Percentiles rank a stretch among this genome's conserved stretches.
phyloP scores from a whole-genome alignment of 2,797 vertebrate genomes.

The Anguilla obscura region DNA sequence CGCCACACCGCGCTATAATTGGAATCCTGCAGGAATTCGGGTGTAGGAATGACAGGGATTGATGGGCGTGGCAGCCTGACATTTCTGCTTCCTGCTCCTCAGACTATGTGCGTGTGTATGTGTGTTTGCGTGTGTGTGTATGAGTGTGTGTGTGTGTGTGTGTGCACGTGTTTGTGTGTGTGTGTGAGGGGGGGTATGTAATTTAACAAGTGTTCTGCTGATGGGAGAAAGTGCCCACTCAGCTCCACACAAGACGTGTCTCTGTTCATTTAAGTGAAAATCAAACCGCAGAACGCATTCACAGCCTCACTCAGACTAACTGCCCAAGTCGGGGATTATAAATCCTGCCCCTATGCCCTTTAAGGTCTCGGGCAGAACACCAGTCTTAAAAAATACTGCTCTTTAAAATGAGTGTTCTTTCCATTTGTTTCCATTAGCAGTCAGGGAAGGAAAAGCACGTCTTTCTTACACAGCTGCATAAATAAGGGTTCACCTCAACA shows the following conservation, averaged over 20 bases:
- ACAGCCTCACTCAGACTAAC: slow-evolving; percentile 31
- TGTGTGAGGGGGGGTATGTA: background rate
- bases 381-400: slow-evolving; percentile 19
- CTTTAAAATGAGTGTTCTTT: slow-evolving; percentile 59
- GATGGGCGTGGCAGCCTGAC: slow-evolving; percentile 45
- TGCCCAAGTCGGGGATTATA: slow-evolving; percentile 17
- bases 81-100: slow-evolving; percentile 34
- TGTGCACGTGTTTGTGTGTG: background rate
- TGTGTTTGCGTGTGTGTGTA: background rate
- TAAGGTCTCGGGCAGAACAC: slow-evolving; percentile 28
- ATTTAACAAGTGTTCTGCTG: slow-evolving; percentile 38
- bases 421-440: slow-evolving; percentile 51
- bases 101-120: background rate
- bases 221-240: slow-evolving; percentile 38
- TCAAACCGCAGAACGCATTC: background rate
- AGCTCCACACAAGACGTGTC: slow-evolving; percentile 29
- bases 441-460: slow-evolving; percentile 54
- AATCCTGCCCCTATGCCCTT: slow-evolving; percentile 10
- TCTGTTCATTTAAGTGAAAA: slow-evolving; percentile 28
- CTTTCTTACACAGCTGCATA: slow-evolving; percentile 30
- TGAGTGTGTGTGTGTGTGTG: background rate
- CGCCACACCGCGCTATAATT: slow-evolving; percentile 47
- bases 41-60: slow-evolving; percentile 37
- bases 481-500: slow-evolving; percentile 2
- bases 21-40: slow-evolving; percentile 48